Evolutionary conservation across 1,140 invertebrate genomes (phyloP).

Genomic region (Mactra quadrangularis): DNA sequence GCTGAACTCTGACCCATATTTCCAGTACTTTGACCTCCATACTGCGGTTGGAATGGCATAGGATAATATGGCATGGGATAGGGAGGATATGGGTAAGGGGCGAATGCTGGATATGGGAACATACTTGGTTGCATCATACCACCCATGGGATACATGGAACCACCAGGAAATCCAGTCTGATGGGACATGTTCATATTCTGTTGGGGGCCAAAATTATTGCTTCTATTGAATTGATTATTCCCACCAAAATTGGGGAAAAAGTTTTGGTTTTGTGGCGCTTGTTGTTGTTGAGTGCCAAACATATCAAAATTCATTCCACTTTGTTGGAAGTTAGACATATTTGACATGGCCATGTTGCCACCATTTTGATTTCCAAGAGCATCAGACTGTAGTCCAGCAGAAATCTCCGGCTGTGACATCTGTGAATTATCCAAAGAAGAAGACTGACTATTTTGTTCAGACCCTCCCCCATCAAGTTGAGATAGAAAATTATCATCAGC

Average conservation of each 20-base stretch:
- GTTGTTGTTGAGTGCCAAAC: conserved; percentile 38
- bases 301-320: conserved; percentile 53
- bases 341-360: neutral
- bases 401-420: conserved; percentile 8
- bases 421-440: conserved; percentile 20
- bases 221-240: conserved; percentile 46
- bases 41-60: conserved; percentile 58
- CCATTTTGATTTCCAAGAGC: conserved; percentile 2
- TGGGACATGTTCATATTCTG: conserved; percentile 55
- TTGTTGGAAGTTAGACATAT: conserved; percentile 12
- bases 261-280: conserved; percentile 12
- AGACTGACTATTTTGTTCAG: conserved; percentile 35
- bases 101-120: conserved; percentile 46
- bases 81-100: conserved; percentile 46
- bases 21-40: conserved; percentile 33
- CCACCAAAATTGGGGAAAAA: conserved; percentile 47
- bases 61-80: conserved; percentile 59
- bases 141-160: conserved; percentile 52
- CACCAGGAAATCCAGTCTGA: conserved; percentile 18
- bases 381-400: neutral
- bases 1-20: conserved; percentile 15
- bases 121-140: conserved; percentile 60
- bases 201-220: conserved; percentile 27
- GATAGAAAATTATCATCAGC: conserved; percentile 58
- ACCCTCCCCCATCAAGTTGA: conserved; percentile 13